phyloP scores from a whole-genome alignment of 2,888 invertebrate genomes.

The Spisula solida region DNA sequence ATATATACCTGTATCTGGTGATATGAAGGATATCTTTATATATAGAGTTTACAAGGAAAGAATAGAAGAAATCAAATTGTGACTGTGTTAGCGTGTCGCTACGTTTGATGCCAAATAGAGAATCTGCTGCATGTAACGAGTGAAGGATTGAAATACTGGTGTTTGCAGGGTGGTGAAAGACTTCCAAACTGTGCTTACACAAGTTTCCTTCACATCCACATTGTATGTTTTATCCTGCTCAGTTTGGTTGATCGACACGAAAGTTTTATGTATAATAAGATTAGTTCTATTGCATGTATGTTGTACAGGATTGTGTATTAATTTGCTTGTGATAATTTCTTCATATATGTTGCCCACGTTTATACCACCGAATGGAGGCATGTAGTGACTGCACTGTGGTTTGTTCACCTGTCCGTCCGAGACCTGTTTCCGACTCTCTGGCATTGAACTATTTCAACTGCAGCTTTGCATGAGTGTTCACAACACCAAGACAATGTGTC shows the following conservation, averaged over 20 bases:
- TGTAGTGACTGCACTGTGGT: neutral
- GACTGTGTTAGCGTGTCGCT: slow-evolving; percentile 19
- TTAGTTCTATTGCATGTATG: neutral
- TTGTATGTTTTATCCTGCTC: neutral
- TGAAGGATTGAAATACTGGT: neutral
- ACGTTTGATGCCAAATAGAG: slow-evolving; percentile 19
- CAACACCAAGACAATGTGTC: too few species aligned
- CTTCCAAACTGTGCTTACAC: neutral
- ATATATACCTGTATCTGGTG: neutral
- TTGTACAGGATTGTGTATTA: neutral
- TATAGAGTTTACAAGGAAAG: neutral
- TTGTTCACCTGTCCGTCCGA: neutral
- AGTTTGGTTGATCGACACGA: neutral
- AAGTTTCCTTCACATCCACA: neutral
- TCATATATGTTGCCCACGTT: neutral
- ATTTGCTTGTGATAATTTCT: slow-evolving; percentile 1
- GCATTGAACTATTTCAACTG: too few species aligned
- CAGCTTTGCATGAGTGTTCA: too few species aligned
- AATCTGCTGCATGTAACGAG: neutral
- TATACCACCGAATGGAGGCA: too few species aligned
- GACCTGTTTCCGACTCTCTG: too few species aligned
- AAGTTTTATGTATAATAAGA: neutral
- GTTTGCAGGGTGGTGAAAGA: neutral
- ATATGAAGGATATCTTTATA: neutral
- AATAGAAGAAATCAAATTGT: neutral